Base-by-base conservation (phyloP, 2,113 vertebrate genomes). In the Hippocampus zosterae region DNA sequence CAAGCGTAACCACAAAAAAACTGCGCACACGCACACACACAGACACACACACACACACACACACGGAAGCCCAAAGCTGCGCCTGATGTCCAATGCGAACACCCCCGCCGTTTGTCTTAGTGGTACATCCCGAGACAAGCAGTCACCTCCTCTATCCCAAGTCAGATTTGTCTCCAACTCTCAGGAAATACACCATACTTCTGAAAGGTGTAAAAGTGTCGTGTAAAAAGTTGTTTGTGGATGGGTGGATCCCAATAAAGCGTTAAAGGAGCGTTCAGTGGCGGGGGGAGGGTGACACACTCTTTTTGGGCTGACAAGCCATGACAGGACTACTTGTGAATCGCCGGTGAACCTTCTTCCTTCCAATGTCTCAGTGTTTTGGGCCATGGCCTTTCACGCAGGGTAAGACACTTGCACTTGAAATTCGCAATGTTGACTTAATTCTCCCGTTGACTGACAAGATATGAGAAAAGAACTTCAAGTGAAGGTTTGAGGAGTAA, bases 341-440 rank as follows among this genome's bases (percentile, higher is more conserved):
- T 80, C 77, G 76, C 72, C 74, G 79, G 72, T 88, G 81, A 88
- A 73, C 74, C 73, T 73, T 71, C 82, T 80, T 80, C 74, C 78
- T 91, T 86, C 90, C 88, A 90, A 93, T 93, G 92, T 89, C 90
- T 91, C 85, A 84, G 77, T 91, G 86, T 83, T 88, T 78, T 80
- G 83, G 89, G 86, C 89, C 89, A 92, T 91, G 91, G 91, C 90
- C 91, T 92, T 90, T 89, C 89, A 89, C 89, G 85, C 90, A 91
- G 92, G 91, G 92, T 93, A 92, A 93, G 91, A 83, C 67, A 67
- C 72, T 77, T 84, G 75, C 82, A 84, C 68, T 69, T 48, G 79
- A 66, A 74, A 41, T 84, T 80, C 52, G 60, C 42, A 73, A 81
- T 64, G n/a, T 74, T 70, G 4, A 29, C 68, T 56, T 61, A 2